phyloP scores from a whole-genome alignment of 2,113 vertebrate genomes.

The Platichthys stellatus region DNA sequence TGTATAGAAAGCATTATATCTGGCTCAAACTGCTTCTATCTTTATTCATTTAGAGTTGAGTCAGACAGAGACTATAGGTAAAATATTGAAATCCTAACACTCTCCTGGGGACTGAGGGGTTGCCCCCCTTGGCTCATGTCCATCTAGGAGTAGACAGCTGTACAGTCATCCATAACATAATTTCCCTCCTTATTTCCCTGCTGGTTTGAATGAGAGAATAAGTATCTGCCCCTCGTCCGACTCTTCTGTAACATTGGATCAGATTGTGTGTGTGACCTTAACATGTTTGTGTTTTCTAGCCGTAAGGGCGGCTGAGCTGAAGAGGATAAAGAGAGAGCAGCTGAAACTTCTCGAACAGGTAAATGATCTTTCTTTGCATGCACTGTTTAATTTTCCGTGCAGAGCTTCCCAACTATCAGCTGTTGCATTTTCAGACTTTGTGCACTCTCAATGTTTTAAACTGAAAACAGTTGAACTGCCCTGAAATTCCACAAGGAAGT shows the following conservation, averaged over 20 bases:
- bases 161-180: not conserved
- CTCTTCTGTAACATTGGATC: not conserved
- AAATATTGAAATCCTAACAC: too few relatives aligned
- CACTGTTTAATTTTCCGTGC: too few relatives aligned
- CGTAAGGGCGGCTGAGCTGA: conserved; percentile 94
- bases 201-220: not conserved
- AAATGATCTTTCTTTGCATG: conserved; percentile 43
- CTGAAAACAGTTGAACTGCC: conserved; percentile 38
- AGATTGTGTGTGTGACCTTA: not conserved
- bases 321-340: conserved; percentile 94
- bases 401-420: not conserved
- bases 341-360: conserved; percentile 97
- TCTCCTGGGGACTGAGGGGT: conserved; percentile 34
- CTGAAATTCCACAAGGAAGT: conserved; percentile 43
- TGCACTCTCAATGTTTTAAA: conserved; percentile 28
- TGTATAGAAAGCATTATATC: too few relatives aligned
- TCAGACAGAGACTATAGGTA: too few relatives aligned
- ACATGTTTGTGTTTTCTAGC: conserved; percentile 80
- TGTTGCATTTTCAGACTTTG: conserved; percentile 11
- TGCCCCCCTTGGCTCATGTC: conserved; percentile 26
- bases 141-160: conserved; percentile 19
- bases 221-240: conserved; percentile 1
- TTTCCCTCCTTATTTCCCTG: conserved; percentile 1
- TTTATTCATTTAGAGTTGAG: too few relatives aligned
- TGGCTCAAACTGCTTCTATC: too few relatives aligned